Conservation (phyloP, 2,888 invertebrate genomes). For the Trichogramma dendrolimi region DNA sequence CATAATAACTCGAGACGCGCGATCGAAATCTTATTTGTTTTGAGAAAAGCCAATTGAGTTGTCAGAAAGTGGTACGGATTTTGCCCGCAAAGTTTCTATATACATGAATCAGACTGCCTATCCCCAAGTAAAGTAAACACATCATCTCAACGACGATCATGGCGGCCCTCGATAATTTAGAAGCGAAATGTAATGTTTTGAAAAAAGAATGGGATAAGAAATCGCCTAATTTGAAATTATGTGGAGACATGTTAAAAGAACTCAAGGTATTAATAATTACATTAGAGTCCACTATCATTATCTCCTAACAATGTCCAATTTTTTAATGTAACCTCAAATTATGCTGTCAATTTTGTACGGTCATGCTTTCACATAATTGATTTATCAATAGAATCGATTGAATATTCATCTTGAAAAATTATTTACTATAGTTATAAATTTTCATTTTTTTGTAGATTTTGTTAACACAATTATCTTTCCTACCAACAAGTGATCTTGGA, state of each 20-base stretch:
- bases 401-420: slow-evolving; percentile 1
- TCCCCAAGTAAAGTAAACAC: too few relatives aligned
- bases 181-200: slow-evolving; percentile 74
- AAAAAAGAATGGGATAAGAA: slow-evolving; percentile 81
- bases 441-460: slow-evolving; percentile 61
- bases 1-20: too few relatives aligned
- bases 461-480: slow-evolving; percentile 75
- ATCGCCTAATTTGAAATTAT: slow-evolving; percentile 77
- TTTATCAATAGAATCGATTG: slow-evolving; percentile 11
- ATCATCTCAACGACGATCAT: slow-evolving; percentile 44
- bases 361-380: slow-evolving; percentile 17
- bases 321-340: slow-evolving; percentile 19
- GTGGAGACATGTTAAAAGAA: slow-evolving; percentile 77
- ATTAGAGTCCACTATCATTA: background rate
- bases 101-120: too few relatives aligned
- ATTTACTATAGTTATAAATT: slow-evolving; percentile 24
- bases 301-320: too few relatives aligned
- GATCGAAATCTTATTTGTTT: too few relatives aligned
- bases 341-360: slow-evolving; percentile 22
- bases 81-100: too few relatives aligned
- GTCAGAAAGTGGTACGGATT: too few relatives aligned
- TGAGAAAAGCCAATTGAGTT: too few relatives aligned
- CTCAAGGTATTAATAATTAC: slow-evolving; percentile 64
- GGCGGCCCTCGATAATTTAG: slow-evolving; percentile 71
- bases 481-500: slow-evolving; percentile 79